Conservation (phyloP, 2,113 vertebrate species). For the Peromyscus maniculatus region DNA sequence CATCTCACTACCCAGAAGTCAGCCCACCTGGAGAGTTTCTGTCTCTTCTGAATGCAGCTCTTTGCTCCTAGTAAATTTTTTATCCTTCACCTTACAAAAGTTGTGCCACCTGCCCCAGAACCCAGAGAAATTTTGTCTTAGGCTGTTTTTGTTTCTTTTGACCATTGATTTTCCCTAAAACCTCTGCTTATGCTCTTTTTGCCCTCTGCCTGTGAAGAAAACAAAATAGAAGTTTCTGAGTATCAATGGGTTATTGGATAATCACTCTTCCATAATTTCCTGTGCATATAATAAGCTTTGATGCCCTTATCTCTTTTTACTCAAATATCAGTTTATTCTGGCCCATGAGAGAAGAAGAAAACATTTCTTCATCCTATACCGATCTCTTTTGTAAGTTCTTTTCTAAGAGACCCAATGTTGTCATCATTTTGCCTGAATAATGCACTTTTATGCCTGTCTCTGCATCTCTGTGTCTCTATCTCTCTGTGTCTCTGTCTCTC, state of each 20-base stretch:
- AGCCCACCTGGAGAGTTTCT: background rate
- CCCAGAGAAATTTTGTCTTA: background rate
- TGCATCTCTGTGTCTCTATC: background rate
- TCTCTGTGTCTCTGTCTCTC: no score
- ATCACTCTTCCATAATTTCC: background rate
- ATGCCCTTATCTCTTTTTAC: background rate
- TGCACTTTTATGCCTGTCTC: background rate
- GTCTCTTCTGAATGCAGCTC: background rate
- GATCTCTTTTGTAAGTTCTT: background rate
- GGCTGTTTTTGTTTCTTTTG: background rate
- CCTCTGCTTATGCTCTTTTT: background rate
- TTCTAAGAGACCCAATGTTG: background rate
- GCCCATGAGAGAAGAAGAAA: background rate
- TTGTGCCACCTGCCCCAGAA: background rate
- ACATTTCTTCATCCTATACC: background rate
- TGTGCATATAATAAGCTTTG: background rate
- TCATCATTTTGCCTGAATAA: background rate
- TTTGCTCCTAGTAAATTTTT: background rate
- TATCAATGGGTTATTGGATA: background rate
- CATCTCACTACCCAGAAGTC: background rate
- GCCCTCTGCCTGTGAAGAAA: background rate
- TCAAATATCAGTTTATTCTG: background rate
- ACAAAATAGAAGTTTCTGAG: background rate
- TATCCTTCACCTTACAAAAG: background rate
- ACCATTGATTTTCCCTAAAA: background rate